phyloP scores from a whole-genome alignment of 2,797 vertebrate species.

The Ciconia nigra region DNA sequence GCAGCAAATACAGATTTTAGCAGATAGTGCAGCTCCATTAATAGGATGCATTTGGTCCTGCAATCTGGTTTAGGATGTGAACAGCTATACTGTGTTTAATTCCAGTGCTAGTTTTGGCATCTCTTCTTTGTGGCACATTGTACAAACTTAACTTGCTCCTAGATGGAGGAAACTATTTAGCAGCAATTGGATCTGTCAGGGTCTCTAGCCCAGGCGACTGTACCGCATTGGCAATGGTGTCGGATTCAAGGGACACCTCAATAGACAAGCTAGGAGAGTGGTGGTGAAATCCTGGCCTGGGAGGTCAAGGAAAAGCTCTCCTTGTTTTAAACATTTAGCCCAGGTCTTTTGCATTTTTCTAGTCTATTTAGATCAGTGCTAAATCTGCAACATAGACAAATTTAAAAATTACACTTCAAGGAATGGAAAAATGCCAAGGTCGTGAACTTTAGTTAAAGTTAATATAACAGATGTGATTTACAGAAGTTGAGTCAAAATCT shows the following conservation, averaged over 20 bases:
- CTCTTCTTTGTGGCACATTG: not conserved
- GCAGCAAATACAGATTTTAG: not conserved
- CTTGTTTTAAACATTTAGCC: not conserved
- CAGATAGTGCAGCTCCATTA: not conserved
- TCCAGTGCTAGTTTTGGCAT: not conserved
- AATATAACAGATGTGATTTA: not conserved
- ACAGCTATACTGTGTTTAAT: not conserved
- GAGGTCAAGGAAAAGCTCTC: not conserved
- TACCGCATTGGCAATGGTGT: not conserved
- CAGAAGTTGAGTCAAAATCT: not conserved
- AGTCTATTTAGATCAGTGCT: not conserved
- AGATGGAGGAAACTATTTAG: not conserved
- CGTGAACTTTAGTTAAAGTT: not conserved
- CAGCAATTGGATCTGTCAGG: not conserved
- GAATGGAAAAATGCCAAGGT: not conserved
- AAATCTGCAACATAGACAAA: not conserved
- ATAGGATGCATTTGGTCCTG: not conserved
- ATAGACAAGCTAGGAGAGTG: not conserved
- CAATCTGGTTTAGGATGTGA: not conserved
- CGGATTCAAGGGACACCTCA: not conserved
- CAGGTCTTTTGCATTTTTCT: not conserved
- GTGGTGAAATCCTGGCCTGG: not conserved
- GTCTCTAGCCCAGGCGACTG: not conserved
- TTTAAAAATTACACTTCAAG: not conserved
- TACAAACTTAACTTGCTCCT: not conserved